Evolutionary conservation across 2,797 vertebrate species (phyloP).

Genomic region (Brotula barbata): DNA sequence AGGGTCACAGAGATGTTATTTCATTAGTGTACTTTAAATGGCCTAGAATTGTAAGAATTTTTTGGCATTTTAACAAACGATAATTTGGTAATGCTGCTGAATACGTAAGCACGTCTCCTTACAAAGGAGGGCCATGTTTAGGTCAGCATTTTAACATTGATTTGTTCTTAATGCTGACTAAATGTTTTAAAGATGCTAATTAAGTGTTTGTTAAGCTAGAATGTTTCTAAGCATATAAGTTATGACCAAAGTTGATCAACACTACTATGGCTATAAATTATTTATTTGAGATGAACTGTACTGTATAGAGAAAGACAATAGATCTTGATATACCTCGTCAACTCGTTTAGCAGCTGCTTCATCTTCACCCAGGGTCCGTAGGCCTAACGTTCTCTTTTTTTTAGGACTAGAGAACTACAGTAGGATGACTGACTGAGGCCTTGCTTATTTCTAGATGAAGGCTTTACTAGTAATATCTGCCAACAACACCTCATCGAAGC

Average conservation of each 20-base stretch:
- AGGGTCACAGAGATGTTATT: conserved; percentile 71
- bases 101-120: conserved; percentile 65
- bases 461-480: conserved; percentile 81
- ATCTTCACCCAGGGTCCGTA: conserved; percentile 78
- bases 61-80: conserved; percentile 69
- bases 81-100: conserved; percentile 75
- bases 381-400: conserved; percentile 72
- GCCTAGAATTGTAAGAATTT: conserved; percentile 51
- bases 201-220: conserved; percentile 79
- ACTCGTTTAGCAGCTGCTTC: conserved; percentile 82
- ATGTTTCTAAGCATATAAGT: conserved; percentile 81
- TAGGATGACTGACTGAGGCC: conserved; percentile 80
- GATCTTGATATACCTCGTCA: conserved; percentile 82
- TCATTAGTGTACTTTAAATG: conserved; percentile 71
- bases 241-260: conserved; percentile 83
- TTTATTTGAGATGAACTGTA: conserved; percentile 82
- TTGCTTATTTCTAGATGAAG: conserved; percentile 80
- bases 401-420: conserved; percentile 70
- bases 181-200: conserved; percentile 74
- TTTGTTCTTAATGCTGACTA: conserved; percentile 62
- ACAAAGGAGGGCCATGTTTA: conserved; percentile 63
- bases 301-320: conserved; percentile 82
- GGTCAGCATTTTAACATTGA: conserved; percentile 59
- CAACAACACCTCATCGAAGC: conserved; percentile 79
- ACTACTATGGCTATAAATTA: conserved; percentile 83